Evolutionary conservation across 1,140 invertebrate species (phyloP), one percentile per base, ranked within the genome.

Genomic region (Hestina assimilis): DNA sequence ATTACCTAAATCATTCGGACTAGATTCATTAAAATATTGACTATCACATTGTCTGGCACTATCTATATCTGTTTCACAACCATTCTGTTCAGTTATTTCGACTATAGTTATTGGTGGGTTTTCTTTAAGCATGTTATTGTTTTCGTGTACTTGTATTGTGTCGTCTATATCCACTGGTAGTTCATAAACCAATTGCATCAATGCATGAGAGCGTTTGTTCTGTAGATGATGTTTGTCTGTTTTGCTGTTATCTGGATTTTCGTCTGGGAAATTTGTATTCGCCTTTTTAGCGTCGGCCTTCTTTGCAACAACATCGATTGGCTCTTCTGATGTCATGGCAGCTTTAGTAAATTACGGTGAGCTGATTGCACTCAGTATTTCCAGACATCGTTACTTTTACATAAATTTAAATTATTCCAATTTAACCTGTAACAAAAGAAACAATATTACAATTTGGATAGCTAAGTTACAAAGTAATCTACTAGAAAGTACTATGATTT

Each of bases 121-220:
- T 40, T 87, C 84, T 67, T 87, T 85, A 17, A 84, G 59, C 82
- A 87, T 84, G 38, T 81, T 83, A 67, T 77, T 81, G 28, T 82
- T 82, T 65, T 78, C 75, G 62, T 64, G 43, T 66, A 50, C 28
- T 63, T 64, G 43, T 66, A 50, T 28, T 63, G 66, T 38, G 54
- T 63, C 55, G 38, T 78, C 42, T 54, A 78, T 63, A 12, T 89
- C 85, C 43, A 77, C 78, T 8, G 87, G 88, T 42, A 89, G 57
- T 63, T 89, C 88, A 46, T 89, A 89, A 0, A 89, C 85, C 21
- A 89, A 60, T 40, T 83, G 75, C 78, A 89, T 87, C n/a, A 90
- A 75, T 56, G 89, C 87, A 23, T 86, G 76, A n/a, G 87, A 81
- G 9, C 71, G 60, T 73, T 75, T 79, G 20, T 71, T 55, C 46